A percentile compares a stretch with the other conserved stretches of the same genome.
Evolutionary conservation across 2,113 vertebrate genomes (phyloP).

Genomic region (Pteronura brasiliensis): DNA sequence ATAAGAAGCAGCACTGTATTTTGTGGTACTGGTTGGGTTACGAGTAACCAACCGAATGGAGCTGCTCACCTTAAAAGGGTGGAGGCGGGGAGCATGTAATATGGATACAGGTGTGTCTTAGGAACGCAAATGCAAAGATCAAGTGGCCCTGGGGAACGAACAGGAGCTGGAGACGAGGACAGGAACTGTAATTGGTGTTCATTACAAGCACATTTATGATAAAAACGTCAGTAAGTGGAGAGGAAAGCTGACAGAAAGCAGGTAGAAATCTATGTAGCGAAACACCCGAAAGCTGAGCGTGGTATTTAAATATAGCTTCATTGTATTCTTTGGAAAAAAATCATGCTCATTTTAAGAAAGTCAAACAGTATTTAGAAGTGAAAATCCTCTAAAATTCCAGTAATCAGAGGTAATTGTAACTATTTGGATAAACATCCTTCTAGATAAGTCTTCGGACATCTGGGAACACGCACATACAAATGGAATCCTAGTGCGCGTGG

Average conservation of each 20-base stretch:
- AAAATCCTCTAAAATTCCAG: neutral
- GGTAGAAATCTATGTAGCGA: neutral
- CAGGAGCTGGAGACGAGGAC: neutral
- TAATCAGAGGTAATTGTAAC: neutral
- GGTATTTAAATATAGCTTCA: neutral
- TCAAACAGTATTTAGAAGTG: neutral
- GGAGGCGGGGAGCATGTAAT: neutral
- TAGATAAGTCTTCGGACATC: neutral
- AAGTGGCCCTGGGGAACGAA: neutral
- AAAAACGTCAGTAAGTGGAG: neutral
- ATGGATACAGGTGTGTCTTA: neutral
- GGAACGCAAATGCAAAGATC: neutral
- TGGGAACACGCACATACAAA: neutral
- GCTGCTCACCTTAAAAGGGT: neutral
- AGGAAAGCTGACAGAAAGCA: neutral
- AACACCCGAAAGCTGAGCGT: neutral
- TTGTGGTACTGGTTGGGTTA: neutral
- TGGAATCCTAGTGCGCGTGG: neutral
- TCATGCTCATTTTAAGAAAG: neutral
- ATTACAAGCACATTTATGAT: neutral
- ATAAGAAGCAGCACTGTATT: neutral
- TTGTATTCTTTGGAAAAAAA: constrained; percentile 24
- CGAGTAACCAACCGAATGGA: neutral
- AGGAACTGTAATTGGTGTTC: neutral
- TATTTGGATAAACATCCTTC: neutral